phyloP scores from a whole-genome alignment of 1,140 invertebrate genomes.

The Phortica variegata region DNA sequence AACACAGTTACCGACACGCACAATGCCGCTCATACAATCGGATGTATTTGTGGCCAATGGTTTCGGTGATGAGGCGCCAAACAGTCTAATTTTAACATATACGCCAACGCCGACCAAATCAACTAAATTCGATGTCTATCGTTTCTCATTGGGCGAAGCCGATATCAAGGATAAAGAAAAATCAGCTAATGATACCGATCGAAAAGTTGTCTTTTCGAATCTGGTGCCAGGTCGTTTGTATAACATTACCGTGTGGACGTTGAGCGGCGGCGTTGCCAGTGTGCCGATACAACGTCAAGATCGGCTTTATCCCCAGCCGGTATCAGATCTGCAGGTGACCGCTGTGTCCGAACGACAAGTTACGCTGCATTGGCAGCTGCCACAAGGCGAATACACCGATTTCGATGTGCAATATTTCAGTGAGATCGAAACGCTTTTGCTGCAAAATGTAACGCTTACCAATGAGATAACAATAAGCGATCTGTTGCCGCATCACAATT shows the following conservation, averaged over 20 bases:
- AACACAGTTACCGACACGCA: slow-evolving; percentile 70
- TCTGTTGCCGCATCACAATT: slow-evolving; percentile 80
- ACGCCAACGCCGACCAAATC: slow-evolving; percentile 75
- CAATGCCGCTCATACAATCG: slow-evolving; percentile 86
- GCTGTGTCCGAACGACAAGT: slow-evolving; percentile 77
- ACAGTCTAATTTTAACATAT: slow-evolving; percentile 70
- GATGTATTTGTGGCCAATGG: slow-evolving; percentile 86
- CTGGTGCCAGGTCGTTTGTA: slow-evolving; percentile 81
- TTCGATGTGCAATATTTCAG: slow-evolving; percentile 88
- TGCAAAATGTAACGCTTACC: slow-evolving; percentile 71
- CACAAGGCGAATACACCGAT: slow-evolving; percentile 79
- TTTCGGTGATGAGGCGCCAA: slow-evolving; percentile 65
- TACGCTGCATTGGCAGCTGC: slow-evolving; percentile 76
- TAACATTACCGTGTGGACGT: slow-evolving; percentile 93
- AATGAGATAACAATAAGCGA: slow-evolving; percentile 69
- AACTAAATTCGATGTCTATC: slow-evolving; percentile 79
- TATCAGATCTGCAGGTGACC: slow-evolving; percentile 73
- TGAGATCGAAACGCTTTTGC: slow-evolving; percentile 61
- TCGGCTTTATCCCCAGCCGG: slow-evolving; percentile 80
- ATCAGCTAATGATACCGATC: slow-evolving; percentile 72
- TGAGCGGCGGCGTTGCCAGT: slow-evolving; percentile 78
- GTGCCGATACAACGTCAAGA: slow-evolving; percentile 81
- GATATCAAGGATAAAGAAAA: slow-evolving; percentile 72
- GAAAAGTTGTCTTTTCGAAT: slow-evolving; percentile 78
- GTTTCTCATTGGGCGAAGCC: slow-evolving; percentile 76